A percentile compares a stretch with the other conserved stretches of the same genome.
phyloP scores from a whole-genome alignment of 2,888 invertebrate genomes.

The Pilophorus perplexus region DNA sequence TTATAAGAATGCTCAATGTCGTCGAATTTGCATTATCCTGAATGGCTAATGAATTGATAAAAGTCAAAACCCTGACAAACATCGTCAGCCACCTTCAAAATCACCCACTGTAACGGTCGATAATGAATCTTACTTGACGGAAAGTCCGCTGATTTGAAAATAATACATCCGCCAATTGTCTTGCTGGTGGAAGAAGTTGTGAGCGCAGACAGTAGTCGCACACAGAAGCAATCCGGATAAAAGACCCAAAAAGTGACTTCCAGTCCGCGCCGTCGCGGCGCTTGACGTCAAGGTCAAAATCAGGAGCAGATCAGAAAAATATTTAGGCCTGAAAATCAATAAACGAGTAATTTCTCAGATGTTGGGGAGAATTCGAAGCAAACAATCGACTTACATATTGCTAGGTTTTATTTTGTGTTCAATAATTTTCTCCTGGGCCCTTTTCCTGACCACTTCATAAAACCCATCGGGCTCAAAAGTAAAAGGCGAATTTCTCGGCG shows the following conservation, averaged over 20 bases:
- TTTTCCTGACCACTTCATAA: constrained; percentile 64
- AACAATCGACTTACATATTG: no score
- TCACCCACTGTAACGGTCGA: not conserved
- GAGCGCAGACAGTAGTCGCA: constrained; percentile 62
- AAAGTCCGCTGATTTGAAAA: constrained; percentile 67
- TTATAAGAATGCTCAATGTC: no score
- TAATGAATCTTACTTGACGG: constrained; percentile 57
- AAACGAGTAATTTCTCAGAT: not conserved
- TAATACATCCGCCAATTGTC: constrained; percentile 77
- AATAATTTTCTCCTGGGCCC: constrained; percentile 31
- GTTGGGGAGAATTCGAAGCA: not conserved
- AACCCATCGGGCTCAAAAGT: constrained; percentile 73
- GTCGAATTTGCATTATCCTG: no score
- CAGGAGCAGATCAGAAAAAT: constrained; percentile 54
- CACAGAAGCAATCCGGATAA: constrained; percentile 60
- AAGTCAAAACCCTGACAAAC: no score
- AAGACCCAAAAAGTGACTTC: constrained; percentile 51
- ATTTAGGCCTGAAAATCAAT: constrained; percentile 52
- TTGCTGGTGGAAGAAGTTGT: constrained; percentile 74
- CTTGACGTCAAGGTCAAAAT: constrained; percentile 53
- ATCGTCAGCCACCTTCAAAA: no score
- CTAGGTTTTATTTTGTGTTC: not conserved
- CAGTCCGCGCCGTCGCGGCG: constrained; percentile 47
- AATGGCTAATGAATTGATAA: no score
- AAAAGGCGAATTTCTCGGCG: constrained; percentile 66